Conservation (phyloP, 2,888 invertebrate genomes). For the Eutolmus rufibarbis region DNA sequence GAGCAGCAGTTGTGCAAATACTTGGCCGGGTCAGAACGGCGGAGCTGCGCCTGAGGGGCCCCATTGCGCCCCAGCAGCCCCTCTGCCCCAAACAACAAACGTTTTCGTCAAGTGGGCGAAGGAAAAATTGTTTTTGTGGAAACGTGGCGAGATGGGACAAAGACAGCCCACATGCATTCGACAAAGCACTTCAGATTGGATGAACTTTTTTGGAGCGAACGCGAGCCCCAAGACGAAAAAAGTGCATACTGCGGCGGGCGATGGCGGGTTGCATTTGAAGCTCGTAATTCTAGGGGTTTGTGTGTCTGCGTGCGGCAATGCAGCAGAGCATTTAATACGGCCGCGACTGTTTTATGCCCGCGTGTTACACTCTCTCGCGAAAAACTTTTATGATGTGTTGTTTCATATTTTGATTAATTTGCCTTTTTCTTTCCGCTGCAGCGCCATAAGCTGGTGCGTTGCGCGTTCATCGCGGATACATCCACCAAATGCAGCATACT, state of each 20-base stretch:
- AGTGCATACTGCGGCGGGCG: neutral
- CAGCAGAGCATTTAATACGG: neutral
- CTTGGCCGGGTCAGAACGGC: neutral
- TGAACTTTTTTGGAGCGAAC: conserved; percentile 9
- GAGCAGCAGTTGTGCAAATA: neutral
- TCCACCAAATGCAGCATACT: neutral
- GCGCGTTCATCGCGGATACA: neutral
- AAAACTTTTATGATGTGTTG: conserved; percentile 30
- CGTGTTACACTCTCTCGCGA: conserved; percentile 4
- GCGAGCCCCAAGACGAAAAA: conserved; percentile 1
- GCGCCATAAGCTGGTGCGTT: conserved; percentile 3
- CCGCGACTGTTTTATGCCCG: neutral
- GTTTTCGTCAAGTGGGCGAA: conserved; percentile 8
- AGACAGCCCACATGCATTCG: conserved; percentile 27
- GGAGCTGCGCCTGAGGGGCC: neutral
- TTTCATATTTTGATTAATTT: conserved; percentile 40
- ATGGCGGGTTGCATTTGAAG: conserved; percentile 15
- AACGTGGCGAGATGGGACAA: conserved; percentile 29
- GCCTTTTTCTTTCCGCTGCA: conserved; percentile 23
- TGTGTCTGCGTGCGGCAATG: neutral
- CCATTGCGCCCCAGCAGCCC: neutral
- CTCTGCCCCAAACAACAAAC: neutral
- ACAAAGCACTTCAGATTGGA: conserved; percentile 14
- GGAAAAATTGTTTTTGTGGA: neutral
- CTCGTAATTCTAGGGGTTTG: neutral